Conservation (phyloP, 2,888 invertebrate genomes). For the Salticus scenicus region DNA sequence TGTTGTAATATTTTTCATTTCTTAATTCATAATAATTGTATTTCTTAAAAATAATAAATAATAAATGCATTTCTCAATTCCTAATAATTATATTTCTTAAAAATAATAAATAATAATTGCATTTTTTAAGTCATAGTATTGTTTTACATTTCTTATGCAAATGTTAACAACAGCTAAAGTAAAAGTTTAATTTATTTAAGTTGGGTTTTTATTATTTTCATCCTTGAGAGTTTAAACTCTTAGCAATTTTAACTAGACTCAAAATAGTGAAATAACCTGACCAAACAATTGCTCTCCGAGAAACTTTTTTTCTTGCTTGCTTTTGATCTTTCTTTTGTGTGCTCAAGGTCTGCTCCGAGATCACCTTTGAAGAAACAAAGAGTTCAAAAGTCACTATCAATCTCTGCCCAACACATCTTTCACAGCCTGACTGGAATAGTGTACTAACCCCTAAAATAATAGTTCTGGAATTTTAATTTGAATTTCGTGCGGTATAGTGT, state of each 20-base stretch:
- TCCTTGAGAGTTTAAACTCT: background rate
- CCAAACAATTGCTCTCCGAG: constrained; percentile 23
- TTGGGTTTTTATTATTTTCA: background rate
- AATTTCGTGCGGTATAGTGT: background rate
- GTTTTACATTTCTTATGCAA: no score
- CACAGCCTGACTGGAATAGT: constrained; percentile 36
- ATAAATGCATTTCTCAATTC: no score
- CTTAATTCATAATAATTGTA: no score
- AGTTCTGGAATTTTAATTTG: constrained; percentile 39
- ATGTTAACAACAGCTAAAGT: no score
- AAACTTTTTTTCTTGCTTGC: background rate
- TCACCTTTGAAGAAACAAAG: constrained; percentile 21
- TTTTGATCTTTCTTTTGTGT: background rate
- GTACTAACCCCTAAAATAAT: constrained; percentile 24
- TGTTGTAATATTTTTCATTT: no score
- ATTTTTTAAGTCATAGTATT: no score
- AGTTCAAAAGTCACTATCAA: constrained; percentile 52
- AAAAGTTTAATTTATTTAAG: background rate
- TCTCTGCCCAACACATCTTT: constrained; percentile 42
- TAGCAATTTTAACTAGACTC: background rate
- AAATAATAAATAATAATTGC: no score
- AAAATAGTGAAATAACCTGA: constrained; percentile 22
- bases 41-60: no score
- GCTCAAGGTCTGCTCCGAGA: constrained; percentile 25
- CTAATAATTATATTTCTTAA: no score